These are phyloP conservation scores for Meloidogyne floridensis DNA, from an alignment of 1,140 invertebrate genomes.

Conservation along the genomic window DNA sequence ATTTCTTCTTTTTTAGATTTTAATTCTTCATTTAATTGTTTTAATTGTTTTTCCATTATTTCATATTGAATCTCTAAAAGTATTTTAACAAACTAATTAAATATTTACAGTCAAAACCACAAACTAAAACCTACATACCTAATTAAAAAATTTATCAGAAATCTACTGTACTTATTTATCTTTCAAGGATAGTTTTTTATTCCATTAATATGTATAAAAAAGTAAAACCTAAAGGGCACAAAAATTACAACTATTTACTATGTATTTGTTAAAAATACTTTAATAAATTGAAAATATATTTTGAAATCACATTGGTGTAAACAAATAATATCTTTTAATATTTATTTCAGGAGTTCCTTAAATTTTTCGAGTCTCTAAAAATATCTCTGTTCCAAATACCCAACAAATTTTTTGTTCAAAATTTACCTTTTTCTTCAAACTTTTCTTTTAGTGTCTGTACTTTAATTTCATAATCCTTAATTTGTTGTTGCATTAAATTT, in stretches of 20 bases:
- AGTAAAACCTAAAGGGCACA: slow-evolving; percentile 13
- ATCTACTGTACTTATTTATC: too few relatives aligned
- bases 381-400: too few relatives aligned
- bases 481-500: slow-evolving; percentile 56
- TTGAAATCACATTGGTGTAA: too few relatives aligned
- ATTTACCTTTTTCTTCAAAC: slow-evolving; percentile 59
- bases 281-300: not conserved
- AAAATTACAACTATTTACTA: not conserved
- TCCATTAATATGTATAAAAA: too few relatives aligned
- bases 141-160: too few relatives aligned
- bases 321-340: not conserved
- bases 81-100: too few relatives aligned
- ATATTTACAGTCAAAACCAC: too few relatives aligned
- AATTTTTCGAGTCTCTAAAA: too few relatives aligned
- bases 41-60: slow-evolving; percentile 50
- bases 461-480: slow-evolving; percentile 59
- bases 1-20: slow-evolving; percentile 48
- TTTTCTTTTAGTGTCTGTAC: slow-evolving; percentile 54
- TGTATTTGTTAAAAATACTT: too few relatives aligned
- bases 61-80: slow-evolving; percentile 57
- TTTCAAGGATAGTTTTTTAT: too few relatives aligned
- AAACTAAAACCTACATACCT: too few relatives aligned
- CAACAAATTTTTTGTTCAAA: slow-evolving; percentile 11
- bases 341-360: too few relatives aligned
- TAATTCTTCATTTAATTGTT: slow-evolving; percentile 45